Evolutionary conservation across 2,113 vertebrate species (phyloP).

Genomic region (Furnarius figulus): DNA sequence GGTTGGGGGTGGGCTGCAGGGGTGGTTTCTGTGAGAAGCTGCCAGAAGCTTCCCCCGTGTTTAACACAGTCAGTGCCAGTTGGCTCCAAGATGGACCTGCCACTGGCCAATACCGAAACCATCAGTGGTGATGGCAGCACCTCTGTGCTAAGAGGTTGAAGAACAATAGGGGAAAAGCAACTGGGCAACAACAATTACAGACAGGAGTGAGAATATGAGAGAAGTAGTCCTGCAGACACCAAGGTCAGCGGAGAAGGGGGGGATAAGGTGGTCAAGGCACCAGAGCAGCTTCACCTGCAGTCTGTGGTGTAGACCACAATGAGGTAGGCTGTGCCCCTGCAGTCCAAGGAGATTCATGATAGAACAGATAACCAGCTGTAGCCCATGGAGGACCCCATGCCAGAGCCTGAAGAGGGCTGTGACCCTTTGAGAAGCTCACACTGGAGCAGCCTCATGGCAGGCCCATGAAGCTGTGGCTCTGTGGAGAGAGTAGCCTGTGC

Average conservation of each 20-base stretch:
- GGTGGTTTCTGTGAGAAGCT: not conserved
- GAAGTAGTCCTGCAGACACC: not conserved
- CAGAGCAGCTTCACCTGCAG: not conserved
- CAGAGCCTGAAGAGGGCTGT: not conserved
- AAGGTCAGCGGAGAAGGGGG: not conserved
- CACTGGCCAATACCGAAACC: not conserved
- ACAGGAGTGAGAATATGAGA: not conserved
- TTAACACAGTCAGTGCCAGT: not conserved
- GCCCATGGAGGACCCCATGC: not conserved
- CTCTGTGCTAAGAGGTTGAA: not conserved
- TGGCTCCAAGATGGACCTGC: not conserved
- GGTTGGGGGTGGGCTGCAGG: fast-evolving
- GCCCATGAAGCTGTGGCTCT: not conserved
- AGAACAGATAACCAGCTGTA: not conserved
- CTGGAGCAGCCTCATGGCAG: not conserved
- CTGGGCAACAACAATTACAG: not conserved
- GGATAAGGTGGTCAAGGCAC: not conserved
- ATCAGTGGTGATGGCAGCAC: too few relatives aligned
- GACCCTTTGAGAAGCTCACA: not conserved
- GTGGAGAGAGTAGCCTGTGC: fast-evolving
- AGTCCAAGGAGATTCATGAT: not conserved
- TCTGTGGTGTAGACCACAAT: not conserved
- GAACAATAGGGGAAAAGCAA: fast-evolving
- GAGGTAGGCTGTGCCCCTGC: not conserved
- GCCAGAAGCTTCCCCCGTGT: not conserved